Base-by-base conservation (phyloP, 2,797 vertebrate species). In the Aulostomus chinensis region DNA sequence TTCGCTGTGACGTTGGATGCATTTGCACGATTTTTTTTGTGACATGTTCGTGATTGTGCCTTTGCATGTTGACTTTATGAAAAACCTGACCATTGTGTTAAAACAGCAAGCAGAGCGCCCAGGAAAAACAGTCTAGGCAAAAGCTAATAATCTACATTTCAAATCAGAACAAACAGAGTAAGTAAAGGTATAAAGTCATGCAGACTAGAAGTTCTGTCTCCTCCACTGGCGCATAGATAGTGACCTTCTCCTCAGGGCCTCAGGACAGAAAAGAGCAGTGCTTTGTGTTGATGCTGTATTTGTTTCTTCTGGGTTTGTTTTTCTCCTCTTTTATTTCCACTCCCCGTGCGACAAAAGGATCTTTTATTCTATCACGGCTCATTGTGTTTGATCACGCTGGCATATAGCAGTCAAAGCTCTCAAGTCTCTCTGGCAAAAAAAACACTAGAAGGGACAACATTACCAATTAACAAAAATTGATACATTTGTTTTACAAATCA, bases 321-420 rank as follows among this genome's bases (percentile, higher is more conserved):
- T 26, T 14, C 8, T 8, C 14, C 6, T 21, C 36, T 29, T 58
- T 57, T 41, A 8, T 70, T 39, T 36, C 21, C 1, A 37, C 46
- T 24, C 41, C 33, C 41, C 5, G 2, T 28, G 21, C 14, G 33
- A 65, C 37, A 61, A 75, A 71, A 45, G 65, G 17, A 24, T 9
- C 51, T 71, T 47, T 76, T 41, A 58, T 63, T 66, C 54, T 48
- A 68, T 74, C 58, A 18, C 29, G 9, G 12, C 52, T 46, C 55
- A 67, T 75, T 76, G 74, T 78, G 55, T 28, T 37, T 40, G 66
- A 61, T 62, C 75, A 55, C 63, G 53, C 65, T 11, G 30, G 50
- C 55, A n/a, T n/a, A 31, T 42, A 45, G 39, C 47, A 65, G 58
- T 58, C 31, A 36, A 41, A n/a, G n/a, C n/a, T n/a, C n/a, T n/a